These are phyloP conservation scores for Sphaerodactylus townsendi DNA, from an alignment of 2,113 vertebrate genomes.

Conservation along the genomic window DNA sequence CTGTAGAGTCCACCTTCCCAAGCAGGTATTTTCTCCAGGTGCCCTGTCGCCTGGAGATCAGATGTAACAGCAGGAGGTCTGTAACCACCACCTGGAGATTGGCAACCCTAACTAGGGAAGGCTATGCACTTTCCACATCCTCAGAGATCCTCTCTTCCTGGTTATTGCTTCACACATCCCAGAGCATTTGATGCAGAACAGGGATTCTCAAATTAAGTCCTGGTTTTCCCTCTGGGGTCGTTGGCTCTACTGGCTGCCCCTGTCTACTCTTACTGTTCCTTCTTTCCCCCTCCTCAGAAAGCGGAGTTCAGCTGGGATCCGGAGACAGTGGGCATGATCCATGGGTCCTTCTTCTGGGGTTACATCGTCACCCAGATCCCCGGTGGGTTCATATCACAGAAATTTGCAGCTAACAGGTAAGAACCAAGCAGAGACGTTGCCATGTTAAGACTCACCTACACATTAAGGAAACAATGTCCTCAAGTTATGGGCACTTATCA, in stretches of 20 bases:
- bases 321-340: conserved; percentile 92
- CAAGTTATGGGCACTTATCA: too few relatives aligned
- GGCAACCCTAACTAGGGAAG: too few relatives aligned
- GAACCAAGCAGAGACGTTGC: not conserved
- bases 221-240: not conserved
- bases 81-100: too few relatives aligned
- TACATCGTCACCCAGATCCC: conserved; percentile 96
- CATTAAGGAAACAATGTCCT: too few relatives aligned
- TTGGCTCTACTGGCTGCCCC: not conserved
- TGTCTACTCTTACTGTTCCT: not conserved
- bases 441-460: too few relatives aligned
- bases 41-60: too few relatives aligned
- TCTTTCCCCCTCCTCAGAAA: conserved; percentile 72
- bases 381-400: conserved; percentile 91
- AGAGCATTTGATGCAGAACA: not conserved
- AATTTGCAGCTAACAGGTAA: conserved; percentile 92
- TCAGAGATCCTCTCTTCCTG: not conserved
- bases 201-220: not conserved
- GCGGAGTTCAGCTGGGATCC: conserved; percentile 91
- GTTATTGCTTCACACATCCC: not conserved
- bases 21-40: too few relatives aligned
- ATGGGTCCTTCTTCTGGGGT: conserved; percentile 94
- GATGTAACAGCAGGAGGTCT: too few relatives aligned
- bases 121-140: not conserved
- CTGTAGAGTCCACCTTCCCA: too few relatives aligned